A percentile compares a stretch with the other conserved stretches of the same genome.
phyloP scores from a whole-genome alignment of 2,888 invertebrate species.

The Philereme transversata region DNA sequence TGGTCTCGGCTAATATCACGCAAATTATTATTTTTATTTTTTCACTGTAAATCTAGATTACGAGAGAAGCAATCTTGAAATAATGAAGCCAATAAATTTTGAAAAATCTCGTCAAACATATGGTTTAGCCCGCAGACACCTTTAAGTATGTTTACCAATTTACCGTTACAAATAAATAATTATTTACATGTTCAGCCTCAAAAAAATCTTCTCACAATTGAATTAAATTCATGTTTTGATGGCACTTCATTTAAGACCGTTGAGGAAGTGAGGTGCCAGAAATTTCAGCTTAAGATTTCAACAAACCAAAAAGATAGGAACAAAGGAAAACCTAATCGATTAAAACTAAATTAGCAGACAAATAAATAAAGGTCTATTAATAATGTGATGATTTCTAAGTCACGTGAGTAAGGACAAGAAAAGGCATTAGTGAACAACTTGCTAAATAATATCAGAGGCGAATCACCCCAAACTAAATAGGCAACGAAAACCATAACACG shows the following conservation, averaged over 20 bases:
- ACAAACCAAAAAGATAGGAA: constrained; percentile 64
- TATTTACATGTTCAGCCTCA: constrained; percentile 41
- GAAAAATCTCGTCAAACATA: too few relatives aligned
- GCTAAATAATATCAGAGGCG: constrained; percentile 51
- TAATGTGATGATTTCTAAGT: constrained; percentile 76
- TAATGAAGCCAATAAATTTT: too few relatives aligned
- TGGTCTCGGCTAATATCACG: too few relatives aligned
- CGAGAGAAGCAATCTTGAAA: too few relatives aligned
- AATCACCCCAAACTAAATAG: too few relatives aligned
- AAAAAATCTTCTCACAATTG: constrained; percentile 24
- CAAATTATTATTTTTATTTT: too few relatives aligned
- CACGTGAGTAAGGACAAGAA: constrained; percentile 80
- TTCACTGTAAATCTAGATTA: too few relatives aligned
- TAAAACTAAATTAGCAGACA: constrained; percentile 59
- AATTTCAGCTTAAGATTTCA: constrained; percentile 36
- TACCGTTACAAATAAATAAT: constrained; percentile 30
- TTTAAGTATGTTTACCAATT: neutral
- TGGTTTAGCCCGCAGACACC: too few relatives aligned
- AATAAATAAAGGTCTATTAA: constrained; percentile 70
- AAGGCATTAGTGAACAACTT: constrained; percentile 72
- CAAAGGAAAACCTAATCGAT: constrained; percentile 56
- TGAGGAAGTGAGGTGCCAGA: constrained; percentile 48
- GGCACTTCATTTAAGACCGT: constrained; percentile 54
- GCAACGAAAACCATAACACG: too few relatives aligned
- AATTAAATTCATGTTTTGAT: constrained; percentile 43